Percentiles rank a stretch among this genome's conserved stretches.
phyloP scores from a whole-genome alignment of 2,113 vertebrate species.

The Larimichthys crocea region DNA sequence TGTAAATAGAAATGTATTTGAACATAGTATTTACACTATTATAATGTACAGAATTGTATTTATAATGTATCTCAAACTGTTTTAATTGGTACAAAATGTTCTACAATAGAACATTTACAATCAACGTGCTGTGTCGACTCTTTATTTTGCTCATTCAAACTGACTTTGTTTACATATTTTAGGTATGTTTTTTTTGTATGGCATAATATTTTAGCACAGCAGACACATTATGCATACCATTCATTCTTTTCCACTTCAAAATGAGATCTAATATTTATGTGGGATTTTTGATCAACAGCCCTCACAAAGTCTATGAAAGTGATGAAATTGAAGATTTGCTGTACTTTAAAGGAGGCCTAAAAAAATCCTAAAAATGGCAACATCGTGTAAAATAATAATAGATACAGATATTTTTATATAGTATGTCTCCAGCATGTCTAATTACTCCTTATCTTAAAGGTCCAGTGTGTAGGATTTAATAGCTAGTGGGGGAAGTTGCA shows the following conservation, averaged over 20 bases:
- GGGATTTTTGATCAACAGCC: neutral
- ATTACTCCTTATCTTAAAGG: neutral
- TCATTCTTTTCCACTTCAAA: neutral
- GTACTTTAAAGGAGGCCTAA: neutral
- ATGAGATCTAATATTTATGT: neutral
- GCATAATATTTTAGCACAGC: neutral
- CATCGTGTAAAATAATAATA: neutral
- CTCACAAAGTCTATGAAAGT: neutral
- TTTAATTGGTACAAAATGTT: constrained; percentile 95
- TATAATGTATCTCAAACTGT: constrained; percentile 92
- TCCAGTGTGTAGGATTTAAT: too few relatives aligned
- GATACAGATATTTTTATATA: neutral
- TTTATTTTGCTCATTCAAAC: constrained; percentile 40
- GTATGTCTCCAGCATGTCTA: neutral
- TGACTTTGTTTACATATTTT: neutral
- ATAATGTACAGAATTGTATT: constrained; percentile 98
- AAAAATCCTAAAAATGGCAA: neutral
- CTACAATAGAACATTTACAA: constrained; percentile 94
- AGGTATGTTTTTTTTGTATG: neutral
- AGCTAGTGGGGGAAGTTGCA: too few relatives aligned
- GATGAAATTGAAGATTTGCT: neutral
- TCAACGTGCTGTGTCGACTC: constrained; percentile 59
- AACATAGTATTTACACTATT: constrained; percentile 91
- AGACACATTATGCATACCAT: neutral
- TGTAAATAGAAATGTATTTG: constrained; percentile 91